Evolutionary conservation across 2,888 invertebrate species (phyloP), one percentile per base, ranked within the genome.

Genomic region (Uloborus plumipes): DNA sequence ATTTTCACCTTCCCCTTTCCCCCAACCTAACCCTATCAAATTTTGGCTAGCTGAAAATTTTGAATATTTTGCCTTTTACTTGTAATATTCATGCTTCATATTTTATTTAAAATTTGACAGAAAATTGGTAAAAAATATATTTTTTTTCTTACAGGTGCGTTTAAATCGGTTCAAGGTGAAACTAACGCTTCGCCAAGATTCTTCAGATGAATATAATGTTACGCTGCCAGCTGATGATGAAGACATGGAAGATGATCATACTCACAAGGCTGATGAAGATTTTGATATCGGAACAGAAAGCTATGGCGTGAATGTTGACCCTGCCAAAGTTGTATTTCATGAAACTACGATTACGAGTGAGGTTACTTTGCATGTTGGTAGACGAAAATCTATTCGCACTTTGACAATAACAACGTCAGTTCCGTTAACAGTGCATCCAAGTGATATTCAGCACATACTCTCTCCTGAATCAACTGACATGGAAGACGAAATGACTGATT

Each of bases 121-220:
- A 26, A 26, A 9, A n/a, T 51, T 0, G 2, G 3, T 2, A 22
- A 22, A 59, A n/a, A 14, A 1, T 20, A 22, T 39, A 2, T 58
- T 58, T 70, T 16, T 16, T 31, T 69, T n/a, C 53, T 67, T 73
- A 2, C 53, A 86, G 86, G 86, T 86, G 3, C 82, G 84, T n/a
- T 51, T 86, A 51, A 86, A 86, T 79, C 85, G 86, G 4, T 86
- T 86, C 71, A 86, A 86, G 82, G 86, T 86, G 1, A 86, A 85
- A 73, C 84, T 86, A 13, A 86, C 84, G 13, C 74, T 84, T n/a
- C 84, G 85, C 16, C 73, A 81, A 7, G 80, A 82, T 49, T 76
- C 80, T 18, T 15, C 80, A 11, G 84, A 84, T 39, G 84, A 75
- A 69, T 78, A 76, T 31, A 71, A 74, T 11, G 74, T 75, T 9